Percentiles rank a stretch among this genome's conserved stretches.
phyloP scores from a whole-genome alignment of 2,888 invertebrate genomes.

The Epinotia brunnichana region DNA sequence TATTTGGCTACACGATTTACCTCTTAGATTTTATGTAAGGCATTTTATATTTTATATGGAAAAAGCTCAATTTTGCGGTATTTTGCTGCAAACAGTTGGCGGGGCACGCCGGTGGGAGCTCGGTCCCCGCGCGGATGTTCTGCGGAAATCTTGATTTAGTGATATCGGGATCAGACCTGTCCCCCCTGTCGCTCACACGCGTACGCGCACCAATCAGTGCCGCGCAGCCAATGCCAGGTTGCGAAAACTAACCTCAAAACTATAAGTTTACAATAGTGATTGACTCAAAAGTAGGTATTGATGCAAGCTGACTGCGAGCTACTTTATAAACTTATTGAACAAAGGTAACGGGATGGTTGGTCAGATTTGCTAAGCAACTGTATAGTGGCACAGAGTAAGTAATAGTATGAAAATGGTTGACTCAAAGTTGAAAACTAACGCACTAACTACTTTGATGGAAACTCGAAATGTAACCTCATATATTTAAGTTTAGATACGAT shows the following conservation, averaged over 20 bases:
- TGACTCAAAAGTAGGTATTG: not conserved
- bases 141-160: constrained; percentile 82
- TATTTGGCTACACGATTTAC: no score
- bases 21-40: no score
- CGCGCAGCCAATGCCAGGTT: constrained; percentile 44
- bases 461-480: no score
- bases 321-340: no score
- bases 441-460: no score
- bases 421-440: no score
- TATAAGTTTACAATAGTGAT: not conserved
- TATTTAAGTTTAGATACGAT: no score
- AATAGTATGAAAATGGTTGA: no score
- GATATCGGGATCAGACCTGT: constrained; percentile 72
- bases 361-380: no score
- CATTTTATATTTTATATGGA: not conserved
- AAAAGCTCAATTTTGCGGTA: not conserved
- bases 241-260: constrained; percentile 34
- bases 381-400: no score
- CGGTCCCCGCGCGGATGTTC: constrained; percentile 74
- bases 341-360: no score
- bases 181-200: constrained; percentile 75
- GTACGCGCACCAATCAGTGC: constrained; percentile 55
- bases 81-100: not conserved
- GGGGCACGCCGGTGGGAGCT: constrained; percentile 55
- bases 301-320: not conserved